Evolutionary conservation across 2,113 vertebrate genomes (phyloP).

Genomic region (Tringa solitaria): DNA sequence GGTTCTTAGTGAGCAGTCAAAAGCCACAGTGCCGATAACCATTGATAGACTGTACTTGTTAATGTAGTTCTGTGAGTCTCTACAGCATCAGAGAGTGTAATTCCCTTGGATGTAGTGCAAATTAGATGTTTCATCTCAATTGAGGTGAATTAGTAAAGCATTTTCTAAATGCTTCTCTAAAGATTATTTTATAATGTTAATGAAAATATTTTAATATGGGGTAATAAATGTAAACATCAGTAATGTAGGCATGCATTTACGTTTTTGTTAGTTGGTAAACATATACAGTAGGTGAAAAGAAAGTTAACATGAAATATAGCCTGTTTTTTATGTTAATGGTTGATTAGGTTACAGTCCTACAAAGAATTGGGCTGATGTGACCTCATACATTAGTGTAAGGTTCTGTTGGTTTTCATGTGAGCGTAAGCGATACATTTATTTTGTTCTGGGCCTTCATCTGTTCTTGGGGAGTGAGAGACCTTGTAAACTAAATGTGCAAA

Average conservation of each 20-base stretch:
- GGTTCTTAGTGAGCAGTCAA: conserved; percentile 51
- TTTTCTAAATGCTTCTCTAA: conserved; percentile 31
- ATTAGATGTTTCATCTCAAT: conserved; percentile 45
- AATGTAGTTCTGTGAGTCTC: conserved; percentile 35
- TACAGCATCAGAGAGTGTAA: background rate
- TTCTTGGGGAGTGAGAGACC: background rate
- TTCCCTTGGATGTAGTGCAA: conserved; percentile 27
- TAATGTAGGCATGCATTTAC: background rate
- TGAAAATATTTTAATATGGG: conserved; percentile 25
- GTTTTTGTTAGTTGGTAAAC: conserved; percentile 1
- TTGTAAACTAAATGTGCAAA: background rate
- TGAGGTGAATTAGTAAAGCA: conserved; percentile 32
- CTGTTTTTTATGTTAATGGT: background rate
- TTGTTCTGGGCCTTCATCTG: background rate
- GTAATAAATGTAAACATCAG: conserved; percentile 9
- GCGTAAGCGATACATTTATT: background rate
- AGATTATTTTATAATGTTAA: conserved; percentile 35
- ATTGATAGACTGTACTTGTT: conserved; percentile 56
- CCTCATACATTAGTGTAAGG: background rate
- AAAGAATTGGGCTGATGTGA: background rate
- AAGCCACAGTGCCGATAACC: conserved; percentile 54
- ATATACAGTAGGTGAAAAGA: background rate
- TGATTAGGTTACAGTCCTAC: background rate
- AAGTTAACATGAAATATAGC: background rate
- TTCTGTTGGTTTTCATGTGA: background rate